phyloP scores from a whole-genome alignment of 2,888 invertebrate species.

The Tetrapedia diversipes region DNA sequence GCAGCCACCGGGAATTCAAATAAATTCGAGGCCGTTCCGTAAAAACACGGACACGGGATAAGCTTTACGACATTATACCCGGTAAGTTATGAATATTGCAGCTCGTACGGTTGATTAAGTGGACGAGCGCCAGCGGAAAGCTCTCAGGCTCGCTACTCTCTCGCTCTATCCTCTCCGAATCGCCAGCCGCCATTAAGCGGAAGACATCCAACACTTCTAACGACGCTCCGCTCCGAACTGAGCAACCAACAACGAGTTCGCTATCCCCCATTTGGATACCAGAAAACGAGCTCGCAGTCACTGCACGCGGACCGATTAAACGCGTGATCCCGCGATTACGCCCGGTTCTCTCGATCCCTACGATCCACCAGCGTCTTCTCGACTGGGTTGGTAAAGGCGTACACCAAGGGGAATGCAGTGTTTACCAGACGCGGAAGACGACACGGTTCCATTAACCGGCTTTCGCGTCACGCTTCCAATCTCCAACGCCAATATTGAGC shows the following conservation, averaged over 20 bases:
- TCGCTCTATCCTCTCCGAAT: slow-evolving; percentile 39
- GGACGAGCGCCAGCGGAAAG: slow-evolving; percentile 30
- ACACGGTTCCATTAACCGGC: not conserved
- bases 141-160: slow-evolving; percentile 3
- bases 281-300: slow-evolving; percentile 4
- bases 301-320: not conserved
- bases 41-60: slow-evolving; percentile 25
- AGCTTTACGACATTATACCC: slow-evolving; percentile 55
- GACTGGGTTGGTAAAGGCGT: too few species aligned
- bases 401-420: too few species aligned
- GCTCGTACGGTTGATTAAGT: slow-evolving; percentile 58
- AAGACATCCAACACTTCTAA: slow-evolving; percentile 23
- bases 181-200: slow-evolving; percentile 40
- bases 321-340: slow-evolving; percentile 4
- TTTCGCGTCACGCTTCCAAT: not conserved
- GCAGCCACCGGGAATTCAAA: slow-evolving; percentile 43
- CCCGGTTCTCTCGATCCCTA: not conserved
- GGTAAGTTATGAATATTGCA: slow-evolving; percentile 61
- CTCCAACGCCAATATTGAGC: slow-evolving; percentile 7
- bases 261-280: too few species aligned
- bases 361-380: not conserved
- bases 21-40: slow-evolving; percentile 47
- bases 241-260: too few species aligned
- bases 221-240: slow-evolving; percentile 3
- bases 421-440: slow-evolving; percentile 14